A percentile compares a stretch with the other conserved stretches of the same genome.
Conservation (phyloP, 2,888 invertebrate genomes). For the Prosopocoilus inquinatus region DNA sequence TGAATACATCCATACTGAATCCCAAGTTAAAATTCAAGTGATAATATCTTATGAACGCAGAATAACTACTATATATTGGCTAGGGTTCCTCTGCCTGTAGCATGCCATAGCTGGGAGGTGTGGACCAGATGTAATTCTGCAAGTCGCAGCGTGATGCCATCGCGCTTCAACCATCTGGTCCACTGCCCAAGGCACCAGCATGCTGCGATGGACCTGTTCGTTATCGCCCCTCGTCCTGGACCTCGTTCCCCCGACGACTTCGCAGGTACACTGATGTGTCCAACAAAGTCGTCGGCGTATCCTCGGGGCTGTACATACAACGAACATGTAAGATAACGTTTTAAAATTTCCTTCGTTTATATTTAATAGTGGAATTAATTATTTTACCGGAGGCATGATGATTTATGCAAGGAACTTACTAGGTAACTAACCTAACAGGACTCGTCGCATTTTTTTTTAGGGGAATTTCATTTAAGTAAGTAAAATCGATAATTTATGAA, state of each 20-base stretch:
- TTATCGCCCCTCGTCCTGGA: background rate
- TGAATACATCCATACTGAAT: no score
- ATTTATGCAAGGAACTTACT: background rate
- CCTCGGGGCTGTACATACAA: background rate
- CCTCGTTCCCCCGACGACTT: background rate
- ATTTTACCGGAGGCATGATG: background rate
- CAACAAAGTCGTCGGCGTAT: slow-evolving; percentile 2
- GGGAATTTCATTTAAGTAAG: no score
- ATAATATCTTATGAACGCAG: slow-evolving; percentile 26
- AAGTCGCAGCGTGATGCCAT: background rate
- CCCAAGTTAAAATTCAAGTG: slow-evolving; percentile 2
- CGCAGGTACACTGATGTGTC: background rate
- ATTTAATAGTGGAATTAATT: slow-evolving; percentile 1
- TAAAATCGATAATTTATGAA: no score
- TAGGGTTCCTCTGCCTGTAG: slow-evolving; percentile 29
- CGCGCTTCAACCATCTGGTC: slow-evolving; percentile 10
- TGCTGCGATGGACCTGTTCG: slow-evolving; percentile 13
- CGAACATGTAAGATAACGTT: background rate
- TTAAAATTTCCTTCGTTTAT: background rate
- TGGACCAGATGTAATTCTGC: slow-evolving; percentile 13
- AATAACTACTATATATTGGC: slow-evolving; percentile 27
- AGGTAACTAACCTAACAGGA: background rate
- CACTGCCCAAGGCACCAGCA: slow-evolving; percentile 22
- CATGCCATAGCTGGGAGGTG: slow-evolving; percentile 24
- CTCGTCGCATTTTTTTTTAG: background rate